Evolutionary conservation across 2,797 vertebrate species (phyloP).

Genomic region (Tragelaphus oryx): DNA sequence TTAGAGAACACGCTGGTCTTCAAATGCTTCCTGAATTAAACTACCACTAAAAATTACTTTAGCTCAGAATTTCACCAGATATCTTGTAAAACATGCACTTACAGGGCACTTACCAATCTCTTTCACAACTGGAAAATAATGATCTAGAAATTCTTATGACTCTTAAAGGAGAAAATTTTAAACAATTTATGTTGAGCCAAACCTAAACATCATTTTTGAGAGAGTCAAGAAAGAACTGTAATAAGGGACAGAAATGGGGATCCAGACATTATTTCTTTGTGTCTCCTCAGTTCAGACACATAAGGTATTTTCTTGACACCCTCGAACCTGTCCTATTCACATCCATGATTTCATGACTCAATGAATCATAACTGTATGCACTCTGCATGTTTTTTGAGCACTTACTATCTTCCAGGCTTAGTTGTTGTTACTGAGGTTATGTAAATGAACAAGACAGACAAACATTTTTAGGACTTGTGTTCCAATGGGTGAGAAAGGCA

Average conservation of each 20-base stretch:
- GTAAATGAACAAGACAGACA: not conserved
- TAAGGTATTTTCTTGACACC: not conserved
- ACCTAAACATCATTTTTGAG: not conserved
- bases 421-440: not conserved
- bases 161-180: not conserved
- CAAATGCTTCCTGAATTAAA: not conserved
- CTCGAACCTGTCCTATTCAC: not conserved
- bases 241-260: not conserved
- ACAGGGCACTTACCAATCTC: not conserved
- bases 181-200: not conserved
- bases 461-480: not conserved
- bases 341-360: not conserved
- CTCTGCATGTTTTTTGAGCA: not conserved
- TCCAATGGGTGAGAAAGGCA: not conserved
- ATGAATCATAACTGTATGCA: not conserved
- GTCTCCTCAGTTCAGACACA: not conserved
- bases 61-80: not conserved
- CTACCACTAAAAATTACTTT: not conserved
- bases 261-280: not conserved
- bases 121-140: not conserved
- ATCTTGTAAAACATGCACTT: not conserved
- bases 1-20: not conserved
- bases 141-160: not conserved
- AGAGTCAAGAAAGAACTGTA: not conserved
- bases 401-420: not conserved